A percentile compares a stretch with the other conserved stretches of the same genome.
These are phyloP conservation scores for Silurus aristotelis DNA, from an alignment of 2,797 vertebrate genomes.

Conservation along the genomic window DNA sequence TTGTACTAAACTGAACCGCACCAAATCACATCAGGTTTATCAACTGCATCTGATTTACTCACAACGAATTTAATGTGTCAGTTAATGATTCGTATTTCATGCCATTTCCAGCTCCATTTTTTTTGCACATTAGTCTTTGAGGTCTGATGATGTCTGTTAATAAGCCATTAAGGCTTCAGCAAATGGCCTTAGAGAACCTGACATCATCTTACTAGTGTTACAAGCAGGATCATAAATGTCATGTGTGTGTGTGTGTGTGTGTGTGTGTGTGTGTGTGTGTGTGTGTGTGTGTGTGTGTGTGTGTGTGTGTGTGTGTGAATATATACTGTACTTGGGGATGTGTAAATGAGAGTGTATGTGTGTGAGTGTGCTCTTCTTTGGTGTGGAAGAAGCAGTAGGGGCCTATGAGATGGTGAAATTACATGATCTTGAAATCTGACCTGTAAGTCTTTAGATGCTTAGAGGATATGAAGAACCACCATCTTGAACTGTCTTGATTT, in stretches of 20 bases:
- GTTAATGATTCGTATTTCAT: slow-evolving; percentile 2
- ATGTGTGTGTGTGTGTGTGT: neutral
- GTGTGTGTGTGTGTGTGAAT: neutral
- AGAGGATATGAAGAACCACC: no score
- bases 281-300: neutral
- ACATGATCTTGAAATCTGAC: no score
- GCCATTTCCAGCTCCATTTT: neutral
- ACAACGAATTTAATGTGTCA: neutral
- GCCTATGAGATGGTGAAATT: no score
- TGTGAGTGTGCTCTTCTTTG: no score
- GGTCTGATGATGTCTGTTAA: slow-evolving; percentile 14
- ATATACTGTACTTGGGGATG: neutral
- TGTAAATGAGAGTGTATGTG: neutral
- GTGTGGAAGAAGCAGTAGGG: no score
- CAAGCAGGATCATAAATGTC: slow-evolving; percentile 10
- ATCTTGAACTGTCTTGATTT: no score
- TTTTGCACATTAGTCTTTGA: slow-evolving; percentile 20
- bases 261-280: neutral
- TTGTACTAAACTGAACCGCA: neutral
- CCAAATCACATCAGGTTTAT: neutral
- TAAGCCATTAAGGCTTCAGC: slow-evolving; percentile 36
- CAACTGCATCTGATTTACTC: neutral
- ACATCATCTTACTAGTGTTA: slow-evolving; percentile 30
- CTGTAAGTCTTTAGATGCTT: no score
- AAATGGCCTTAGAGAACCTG: slow-evolving; percentile 32